These are phyloP conservation scores for Egretta garzetta DNA, from an alignment of 2,113 vertebrate genomes.

Conservation along the genomic window DNA sequence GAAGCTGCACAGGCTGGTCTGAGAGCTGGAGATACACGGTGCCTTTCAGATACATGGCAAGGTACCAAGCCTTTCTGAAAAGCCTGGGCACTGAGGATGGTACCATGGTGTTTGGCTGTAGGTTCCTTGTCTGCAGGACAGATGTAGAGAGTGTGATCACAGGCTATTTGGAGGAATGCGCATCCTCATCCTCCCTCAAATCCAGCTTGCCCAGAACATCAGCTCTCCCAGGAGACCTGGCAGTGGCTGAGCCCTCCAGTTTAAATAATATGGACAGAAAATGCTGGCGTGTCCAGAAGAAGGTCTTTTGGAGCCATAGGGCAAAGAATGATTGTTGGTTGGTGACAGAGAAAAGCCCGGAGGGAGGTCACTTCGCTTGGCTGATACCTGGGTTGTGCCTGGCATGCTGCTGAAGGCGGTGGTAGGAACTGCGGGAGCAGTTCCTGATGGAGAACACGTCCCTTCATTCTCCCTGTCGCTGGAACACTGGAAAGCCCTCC, in stretches of 20 bases:
- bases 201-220: neutral
- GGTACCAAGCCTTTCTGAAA: neutral
- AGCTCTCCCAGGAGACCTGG: neutral
- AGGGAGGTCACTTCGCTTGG: neutral
- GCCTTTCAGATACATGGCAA: neutral
- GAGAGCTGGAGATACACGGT: neutral
- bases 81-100: rapidly evolving
- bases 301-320: neutral
- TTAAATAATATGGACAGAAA: neutral
- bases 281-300: neutral
- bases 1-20: neutral
- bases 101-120: neutral
- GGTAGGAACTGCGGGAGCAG: neutral
- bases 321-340: neutral
- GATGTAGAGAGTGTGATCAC: neutral
- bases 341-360: neutral
- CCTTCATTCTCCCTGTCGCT: neutral
- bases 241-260: neutral
- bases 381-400: neutral
- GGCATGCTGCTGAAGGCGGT: neutral
- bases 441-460: neutral
- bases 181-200: neutral
- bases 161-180: neutral
- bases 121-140: neutral
- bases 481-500: neutral